Evolutionary conservation across 2,888 invertebrate genomes (phyloP), one percentile per base, ranked within the genome.

Genomic region (Flabesymbios commensalis): DNA sequence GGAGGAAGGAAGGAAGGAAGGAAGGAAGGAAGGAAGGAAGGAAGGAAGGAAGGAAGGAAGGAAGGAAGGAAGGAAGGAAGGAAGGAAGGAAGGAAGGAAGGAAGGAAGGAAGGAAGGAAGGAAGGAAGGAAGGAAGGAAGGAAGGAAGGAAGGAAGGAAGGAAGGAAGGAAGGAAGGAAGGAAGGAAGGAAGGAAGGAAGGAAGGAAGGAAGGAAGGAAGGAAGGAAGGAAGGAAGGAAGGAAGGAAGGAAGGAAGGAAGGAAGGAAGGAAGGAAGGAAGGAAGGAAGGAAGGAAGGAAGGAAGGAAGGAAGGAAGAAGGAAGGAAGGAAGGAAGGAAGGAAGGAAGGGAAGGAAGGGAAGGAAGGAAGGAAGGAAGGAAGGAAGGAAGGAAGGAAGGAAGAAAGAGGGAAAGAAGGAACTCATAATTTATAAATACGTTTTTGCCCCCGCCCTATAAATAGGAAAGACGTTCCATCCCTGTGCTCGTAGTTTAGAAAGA

Each of bases 321-420:
- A n/a, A 33, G 53, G 39, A 39, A 17, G 1, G 26, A 22, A 53
- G 26, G 1, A 53, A 33, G 22, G n/a, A 22, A 22, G 24, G 1
- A 22, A 39, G 33, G 17, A 39, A 26, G 17, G 17, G 36, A 26
- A 39, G 26, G 22, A 39, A 26, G 53, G 28, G n/a, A n/a, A n/a
- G n/a, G n/a, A n/a, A 31, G 24, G 28, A 31, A 19, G n/a, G 39
- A 26, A 53, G 42, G 22, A 56, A n/a, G n/a, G n/a, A n/a, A n/a
- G n/a, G n/a, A n/a, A n/a, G 10, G 56, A 56, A 1, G 48, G 51
- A n/a, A 28, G 19, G 31, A n/a, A 56, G 28, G 47, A 22, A 48
- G 2, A 1, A 43, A 19, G 28, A 43, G 19, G 19, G 4, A 22
- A 57, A 19, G 5, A n/a, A 24, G 17, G n/a, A n/a, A n/a, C n/a